A percentile compares a stretch with the other conserved stretches of the same genome.
Evolutionary conservation across 2,797 vertebrate species (phyloP).

Genomic region (Trematocara caparti): DNA sequence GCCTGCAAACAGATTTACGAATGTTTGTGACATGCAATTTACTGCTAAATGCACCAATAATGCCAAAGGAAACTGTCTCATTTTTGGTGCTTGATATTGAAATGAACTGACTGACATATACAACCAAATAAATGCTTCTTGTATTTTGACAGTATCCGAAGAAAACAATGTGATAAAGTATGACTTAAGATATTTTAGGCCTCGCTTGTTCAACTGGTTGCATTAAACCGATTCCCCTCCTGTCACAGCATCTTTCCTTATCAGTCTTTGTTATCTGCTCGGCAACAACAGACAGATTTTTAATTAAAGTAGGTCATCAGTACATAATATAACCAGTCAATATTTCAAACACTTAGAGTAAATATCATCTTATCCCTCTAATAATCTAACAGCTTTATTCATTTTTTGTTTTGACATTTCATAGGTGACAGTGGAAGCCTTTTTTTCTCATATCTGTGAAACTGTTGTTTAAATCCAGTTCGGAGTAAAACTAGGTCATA

Average conservation of each 20-base stretch:
- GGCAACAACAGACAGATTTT: neutral
- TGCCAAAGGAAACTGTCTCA: neutral
- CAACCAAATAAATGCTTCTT: neutral
- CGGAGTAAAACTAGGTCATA: neutral
- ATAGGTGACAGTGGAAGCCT: neutral
- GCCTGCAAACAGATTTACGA: neutral
- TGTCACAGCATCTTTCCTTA: neutral
- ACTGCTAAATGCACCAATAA: neutral
- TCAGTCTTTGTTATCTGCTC: neutral
- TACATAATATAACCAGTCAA: neutral
- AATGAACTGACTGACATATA: neutral
- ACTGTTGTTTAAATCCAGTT: neutral
- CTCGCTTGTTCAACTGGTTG: neutral
- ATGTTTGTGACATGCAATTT: neutral
- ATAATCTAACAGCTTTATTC: neutral
- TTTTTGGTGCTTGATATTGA: neutral
- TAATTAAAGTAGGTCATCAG: neutral
- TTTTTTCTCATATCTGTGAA: neutral
- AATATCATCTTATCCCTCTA: neutral
- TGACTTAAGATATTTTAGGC: neutral
- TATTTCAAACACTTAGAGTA: neutral
- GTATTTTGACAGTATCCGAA: neutral
- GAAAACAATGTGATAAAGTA: neutral
- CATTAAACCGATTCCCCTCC: neutral
- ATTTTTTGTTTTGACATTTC: neutral